Evolutionary conservation across 2,113 vertebrate genomes (phyloP), one percentile per base, ranked within the genome.

Genomic region (Tichodroma muraria): DNA sequence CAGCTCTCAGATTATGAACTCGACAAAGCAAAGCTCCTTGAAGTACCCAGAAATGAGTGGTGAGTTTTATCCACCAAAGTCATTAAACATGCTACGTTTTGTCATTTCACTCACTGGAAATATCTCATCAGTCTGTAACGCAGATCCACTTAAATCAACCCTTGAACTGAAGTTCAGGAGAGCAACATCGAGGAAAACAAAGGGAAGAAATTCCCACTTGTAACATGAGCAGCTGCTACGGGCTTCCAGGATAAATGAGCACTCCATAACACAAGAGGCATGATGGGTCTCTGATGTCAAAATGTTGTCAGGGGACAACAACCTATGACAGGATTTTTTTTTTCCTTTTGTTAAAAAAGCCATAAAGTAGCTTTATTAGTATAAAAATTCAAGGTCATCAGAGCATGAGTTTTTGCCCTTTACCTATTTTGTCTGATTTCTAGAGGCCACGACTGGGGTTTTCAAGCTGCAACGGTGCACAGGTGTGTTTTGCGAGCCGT

Each of bases 121-220:
- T 68, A 37, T 37, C 93, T 88, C 84, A 53, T 93, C 76, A 35
- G 73, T 24, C 73, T 90, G 80, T 79, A 94, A 84, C 2, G 1
- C 60, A 90, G 93, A 94, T 80, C 83, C 78, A 81, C 94, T 96
- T 94, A 95, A 93, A 93, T 68, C 96, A 92, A 80, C 80, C 80
- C 83, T 85, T 90, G 92, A 95, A 92, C 80, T 2, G 0, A 70
- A 84, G 85, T 96, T 94, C 85, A 57, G 68, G 90, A 90, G 63
- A 95, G 73, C 42, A 66, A 73, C 81, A 80, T 52, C 0, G 6
- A 93, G 73, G 70, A 90, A 94, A 96, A 96, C 88, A 94, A 90
- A 92, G 60, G 73, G 70, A 88, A 95, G 92, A 94, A 94, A 96
- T 97, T 96, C 95, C 95, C 96, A 75, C 92, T 92, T 95, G 96